phyloP scores from a whole-genome alignment of 2,113 vertebrate species.

The Nothoprocta perdicaria region DNA sequence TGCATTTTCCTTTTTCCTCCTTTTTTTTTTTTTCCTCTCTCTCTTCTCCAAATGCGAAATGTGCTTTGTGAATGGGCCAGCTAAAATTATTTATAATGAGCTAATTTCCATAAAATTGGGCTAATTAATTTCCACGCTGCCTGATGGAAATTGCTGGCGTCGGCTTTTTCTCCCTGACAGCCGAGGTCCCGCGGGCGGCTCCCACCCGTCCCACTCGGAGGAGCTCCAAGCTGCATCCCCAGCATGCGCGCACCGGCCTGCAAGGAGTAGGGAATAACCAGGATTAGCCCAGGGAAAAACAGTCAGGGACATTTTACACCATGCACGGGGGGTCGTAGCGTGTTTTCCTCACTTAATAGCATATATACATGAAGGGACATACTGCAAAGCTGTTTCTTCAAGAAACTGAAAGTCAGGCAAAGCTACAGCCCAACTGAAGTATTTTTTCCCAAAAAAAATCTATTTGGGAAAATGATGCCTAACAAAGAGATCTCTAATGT shows the following conservation, averaged over 20 bases:
- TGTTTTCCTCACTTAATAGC: not conserved
- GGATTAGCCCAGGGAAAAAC: not conserved
- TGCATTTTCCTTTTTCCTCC: slow-evolving; percentile 36
- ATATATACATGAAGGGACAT: not conserved
- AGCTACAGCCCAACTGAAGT: not conserved
- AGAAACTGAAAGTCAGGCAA: not conserved
- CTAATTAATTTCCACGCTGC: slow-evolving; percentile 77
- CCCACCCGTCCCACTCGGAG: slow-evolving; percentile 35
- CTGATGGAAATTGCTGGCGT: slow-evolving; percentile 75
- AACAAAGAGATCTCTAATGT: not conserved
- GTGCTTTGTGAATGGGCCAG: slow-evolving; percentile 76
- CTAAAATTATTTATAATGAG: slow-evolving; percentile 78
- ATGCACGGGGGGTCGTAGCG: not conserved
- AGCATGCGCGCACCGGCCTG: not conserved
- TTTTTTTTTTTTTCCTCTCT: not conserved
- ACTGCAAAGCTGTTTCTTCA: not conserved
- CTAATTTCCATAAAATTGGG: slow-evolving; percentile 78
- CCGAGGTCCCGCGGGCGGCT: slow-evolving; percentile 52
- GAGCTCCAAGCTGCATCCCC: slow-evolving; percentile 60
- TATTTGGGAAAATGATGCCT: not conserved
- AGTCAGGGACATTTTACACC: not conserved
- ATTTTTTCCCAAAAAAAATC: not conserved
- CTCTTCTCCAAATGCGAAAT: slow-evolving; percentile 40
- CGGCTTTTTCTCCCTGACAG: slow-evolving; percentile 67
- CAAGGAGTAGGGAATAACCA: no score